Conservation (phyloP, 2,888 invertebrate genomes). For the Cetonia aurata region DNA sequence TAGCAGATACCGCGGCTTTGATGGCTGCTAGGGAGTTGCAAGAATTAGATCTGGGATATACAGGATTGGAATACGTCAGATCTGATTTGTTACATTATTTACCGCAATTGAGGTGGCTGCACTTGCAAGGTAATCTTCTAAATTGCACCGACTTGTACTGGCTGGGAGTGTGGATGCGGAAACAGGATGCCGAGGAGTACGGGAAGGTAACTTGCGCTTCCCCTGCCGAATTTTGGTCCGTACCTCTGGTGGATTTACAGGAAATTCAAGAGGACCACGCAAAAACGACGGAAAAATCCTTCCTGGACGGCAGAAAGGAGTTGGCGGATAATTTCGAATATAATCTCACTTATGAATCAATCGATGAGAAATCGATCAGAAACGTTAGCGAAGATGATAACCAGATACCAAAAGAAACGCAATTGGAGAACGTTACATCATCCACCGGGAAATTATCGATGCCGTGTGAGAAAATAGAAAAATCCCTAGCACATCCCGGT, state of each 20-base stretch:
- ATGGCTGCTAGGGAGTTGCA: slow-evolving; percentile 79
- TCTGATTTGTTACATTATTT: slow-evolving; percentile 78
- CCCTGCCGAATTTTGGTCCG: slow-evolving; percentile 63
- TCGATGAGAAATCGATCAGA: not conserved
- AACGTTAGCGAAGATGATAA: not conserved
- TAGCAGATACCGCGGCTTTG: slow-evolving; percentile 79
- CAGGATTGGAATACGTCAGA: slow-evolving; percentile 74
- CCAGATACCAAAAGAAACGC: not conserved
- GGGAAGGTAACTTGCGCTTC: slow-evolving; percentile 65
- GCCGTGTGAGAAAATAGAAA: slow-evolving; percentile 58
- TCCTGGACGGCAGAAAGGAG: not conserved
- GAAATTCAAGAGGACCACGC: slow-evolving; percentile 49
- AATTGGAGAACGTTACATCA: slow-evolving; percentile 52
- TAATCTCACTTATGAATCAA: slow-evolving; percentile 17
- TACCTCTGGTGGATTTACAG: slow-evolving; percentile 62
- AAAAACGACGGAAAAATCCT: slow-evolving; percentile 14
- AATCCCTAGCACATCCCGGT: slow-evolving; percentile 68
- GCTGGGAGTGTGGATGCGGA: slow-evolving; percentile 77
- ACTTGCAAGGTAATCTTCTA: slow-evolving; percentile 79
- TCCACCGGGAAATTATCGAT: slow-evolving; percentile 60
- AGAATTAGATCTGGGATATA: slow-evolving; percentile 77
- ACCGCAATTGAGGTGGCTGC: slow-evolving; percentile 76
- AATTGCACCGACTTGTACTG: slow-evolving; percentile 77
- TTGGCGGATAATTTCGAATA: slow-evolving; percentile 24
- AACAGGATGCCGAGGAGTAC: slow-evolving; percentile 65